These are phyloP conservation scores for Reinhardtius hippoglossoides DNA, from an alignment of 2,113 vertebrate species.

Conservation along the genomic window DNA sequence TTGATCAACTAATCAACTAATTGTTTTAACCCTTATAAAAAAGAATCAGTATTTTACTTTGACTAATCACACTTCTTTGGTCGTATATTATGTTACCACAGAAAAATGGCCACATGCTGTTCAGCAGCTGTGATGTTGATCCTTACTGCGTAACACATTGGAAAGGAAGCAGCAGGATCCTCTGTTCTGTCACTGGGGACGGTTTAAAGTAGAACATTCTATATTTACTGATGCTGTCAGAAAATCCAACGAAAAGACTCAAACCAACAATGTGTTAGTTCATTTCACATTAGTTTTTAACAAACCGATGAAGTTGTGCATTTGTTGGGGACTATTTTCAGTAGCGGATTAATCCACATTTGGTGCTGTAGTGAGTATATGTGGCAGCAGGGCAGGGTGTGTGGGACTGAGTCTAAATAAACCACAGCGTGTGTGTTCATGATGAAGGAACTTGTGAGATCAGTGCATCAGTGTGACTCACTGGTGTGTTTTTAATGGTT, in stretches of 20 bases:
- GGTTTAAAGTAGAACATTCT: background rate
- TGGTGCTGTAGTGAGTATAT: too few relatives aligned
- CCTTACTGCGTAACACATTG: background rate
- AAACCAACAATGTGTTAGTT: too few relatives aligned
- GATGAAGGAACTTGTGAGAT: background rate
- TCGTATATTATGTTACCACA: too few relatives aligned
- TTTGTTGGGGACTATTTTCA: too few relatives aligned
- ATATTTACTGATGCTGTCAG: background rate
- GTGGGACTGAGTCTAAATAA: background rate
- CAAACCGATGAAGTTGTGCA: too few relatives aligned
- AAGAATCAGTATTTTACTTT: background rate
- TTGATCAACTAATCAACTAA: background rate
- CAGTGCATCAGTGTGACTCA: background rate
- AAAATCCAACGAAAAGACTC: background rate
- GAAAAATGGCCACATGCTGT: background rate
- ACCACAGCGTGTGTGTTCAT: background rate
- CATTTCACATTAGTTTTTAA: too few relatives aligned
- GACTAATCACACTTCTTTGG: too few relatives aligned
- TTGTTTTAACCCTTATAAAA: background rate
- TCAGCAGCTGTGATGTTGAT: too few relatives aligned
- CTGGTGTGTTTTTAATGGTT: background rate
- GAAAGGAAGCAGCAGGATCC: background rate
- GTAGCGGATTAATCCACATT: too few relatives aligned
- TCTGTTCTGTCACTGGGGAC: background rate
- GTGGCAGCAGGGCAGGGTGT: background rate